Evolutionary conservation across 2,797 vertebrate genomes (phyloP).

Genomic region (Tarsius wallacei): DNA sequence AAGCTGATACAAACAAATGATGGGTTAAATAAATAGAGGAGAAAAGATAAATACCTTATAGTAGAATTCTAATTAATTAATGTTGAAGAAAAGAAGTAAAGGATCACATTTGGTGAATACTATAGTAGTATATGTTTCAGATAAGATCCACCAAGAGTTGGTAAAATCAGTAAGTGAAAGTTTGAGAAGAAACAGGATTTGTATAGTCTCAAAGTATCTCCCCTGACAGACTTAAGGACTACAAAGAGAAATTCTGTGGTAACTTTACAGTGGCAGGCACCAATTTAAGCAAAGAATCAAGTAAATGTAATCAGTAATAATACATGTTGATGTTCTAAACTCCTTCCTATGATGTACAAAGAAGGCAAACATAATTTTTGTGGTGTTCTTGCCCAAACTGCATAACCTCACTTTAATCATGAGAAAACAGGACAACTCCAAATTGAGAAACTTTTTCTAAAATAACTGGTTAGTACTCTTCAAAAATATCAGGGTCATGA

Average conservation of each 20-base stretch:
- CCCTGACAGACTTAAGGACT: neutral
- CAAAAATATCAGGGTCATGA: neutral
- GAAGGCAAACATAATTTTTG: neutral
- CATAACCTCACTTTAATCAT: neutral
- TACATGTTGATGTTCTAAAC: neutral
- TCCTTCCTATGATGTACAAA: neutral
- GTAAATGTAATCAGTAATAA: neutral
- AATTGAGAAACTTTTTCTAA: neutral
- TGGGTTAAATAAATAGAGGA: neutral
- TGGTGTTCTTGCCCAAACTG: neutral
- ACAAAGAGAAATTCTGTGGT: neutral
- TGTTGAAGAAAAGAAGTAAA: neutral
- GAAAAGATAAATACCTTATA: neutral
- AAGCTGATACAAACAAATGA: neutral
- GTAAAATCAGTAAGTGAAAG: neutral
- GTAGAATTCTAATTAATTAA: neutral
- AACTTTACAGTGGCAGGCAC: neutral
- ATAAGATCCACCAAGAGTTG: neutral
- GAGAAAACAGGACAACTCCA: neutral
- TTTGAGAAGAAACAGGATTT: neutral
- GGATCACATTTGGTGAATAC: neutral
- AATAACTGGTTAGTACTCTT: neutral
- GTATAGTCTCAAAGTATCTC: neutral
- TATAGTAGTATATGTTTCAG: neutral
- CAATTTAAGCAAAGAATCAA: neutral